Conservation (phyloP, 35 echinoderm and acorn worm species). For the Eucidaris tribuloides region DNA sequence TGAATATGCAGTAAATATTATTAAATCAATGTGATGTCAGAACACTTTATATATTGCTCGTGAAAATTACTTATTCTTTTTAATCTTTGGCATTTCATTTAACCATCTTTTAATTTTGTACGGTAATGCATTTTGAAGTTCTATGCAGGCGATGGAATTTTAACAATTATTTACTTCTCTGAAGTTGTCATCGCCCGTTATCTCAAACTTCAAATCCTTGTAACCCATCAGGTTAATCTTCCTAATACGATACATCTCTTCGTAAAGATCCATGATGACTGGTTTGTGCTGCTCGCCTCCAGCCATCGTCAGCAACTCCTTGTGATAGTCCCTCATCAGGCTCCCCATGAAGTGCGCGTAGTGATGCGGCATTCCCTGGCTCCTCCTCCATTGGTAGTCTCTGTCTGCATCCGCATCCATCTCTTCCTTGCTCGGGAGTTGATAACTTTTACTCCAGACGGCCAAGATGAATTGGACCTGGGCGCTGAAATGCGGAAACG, state of each 20-base stretch:
- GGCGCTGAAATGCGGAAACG: conserved; percentile 52
- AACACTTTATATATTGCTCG: no score
- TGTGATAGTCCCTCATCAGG: conserved; percentile 61
- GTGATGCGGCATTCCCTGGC: not conserved
- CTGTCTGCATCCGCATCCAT: conserved; percentile 63
- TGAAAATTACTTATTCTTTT: no score
- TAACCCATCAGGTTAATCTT: conserved; percentile 22
- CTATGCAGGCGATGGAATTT: no score
- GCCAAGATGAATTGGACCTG: conserved; percentile 46
- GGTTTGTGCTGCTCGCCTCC: not conserved
- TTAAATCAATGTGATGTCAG: no score
- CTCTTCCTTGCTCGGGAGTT: conserved; percentile 43
- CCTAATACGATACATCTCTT: not conserved
- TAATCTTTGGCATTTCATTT: no score
- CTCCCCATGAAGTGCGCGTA: conserved; percentile 48
- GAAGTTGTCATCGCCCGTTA: not conserved
- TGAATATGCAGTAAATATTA: no score
- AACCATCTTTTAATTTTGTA: no score
- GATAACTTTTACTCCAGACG: conserved; percentile 20
- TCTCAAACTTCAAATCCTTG: conserved; percentile 48
- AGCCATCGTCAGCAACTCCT: conserved; percentile 20
- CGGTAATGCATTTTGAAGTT: no score
- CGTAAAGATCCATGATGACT: conserved; percentile 36
- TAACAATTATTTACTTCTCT: no score
- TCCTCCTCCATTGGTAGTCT: conserved; percentile 1